Base-by-base conservation (phyloP, 2,888 invertebrate species). In the Crioceris asparagi region DNA sequence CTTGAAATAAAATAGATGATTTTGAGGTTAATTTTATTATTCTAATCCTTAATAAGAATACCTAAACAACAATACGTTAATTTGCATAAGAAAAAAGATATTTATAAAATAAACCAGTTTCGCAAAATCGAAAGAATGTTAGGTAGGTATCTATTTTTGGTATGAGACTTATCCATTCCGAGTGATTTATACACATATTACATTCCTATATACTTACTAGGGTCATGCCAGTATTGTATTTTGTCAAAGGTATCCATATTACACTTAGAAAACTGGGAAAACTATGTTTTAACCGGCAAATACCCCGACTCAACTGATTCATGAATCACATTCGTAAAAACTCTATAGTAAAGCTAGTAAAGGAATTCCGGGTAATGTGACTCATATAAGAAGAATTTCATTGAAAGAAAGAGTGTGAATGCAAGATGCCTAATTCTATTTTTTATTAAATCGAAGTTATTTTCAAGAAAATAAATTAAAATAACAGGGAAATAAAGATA, bases 181-280 rank as follows among this genome's bases (percentile, higher is more conserved):
- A n/a, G n/a, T 7, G 17, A 8, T 4, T 3, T 10, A 8, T 15
- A 32, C 17, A 14, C 27, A 38, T 21, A 37, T 27, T 38, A 36
- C 26, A 33, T 34, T 26, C 27, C 29, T 35, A 32, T 29, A 35
- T 37, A 49, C 48, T 39, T 53, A 63, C 64, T 61, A 50, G 64
- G 62, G 50, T 64, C 64, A 38, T 54, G 56, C 64, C 64, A 64
- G 47, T 64, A 60, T 38, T 59, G 59, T 40, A 64, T 63, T 50
- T 51, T 57, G 18, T 50, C 51, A 44, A 54, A 55, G n/a, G n/a
- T n/a, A 51, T 51, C 36, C 41, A 43, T 38, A 33, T 46, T 40
- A 48, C 39, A n/a, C 36, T 35, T 39, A 41, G 40, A 39, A 44
- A 45, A 47, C 45, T 41, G 38, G 48, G 41, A n/a, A n/a, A n/a